phyloP scores from a whole-genome alignment of 2,888 invertebrate species.

The Phortica magna region DNA sequence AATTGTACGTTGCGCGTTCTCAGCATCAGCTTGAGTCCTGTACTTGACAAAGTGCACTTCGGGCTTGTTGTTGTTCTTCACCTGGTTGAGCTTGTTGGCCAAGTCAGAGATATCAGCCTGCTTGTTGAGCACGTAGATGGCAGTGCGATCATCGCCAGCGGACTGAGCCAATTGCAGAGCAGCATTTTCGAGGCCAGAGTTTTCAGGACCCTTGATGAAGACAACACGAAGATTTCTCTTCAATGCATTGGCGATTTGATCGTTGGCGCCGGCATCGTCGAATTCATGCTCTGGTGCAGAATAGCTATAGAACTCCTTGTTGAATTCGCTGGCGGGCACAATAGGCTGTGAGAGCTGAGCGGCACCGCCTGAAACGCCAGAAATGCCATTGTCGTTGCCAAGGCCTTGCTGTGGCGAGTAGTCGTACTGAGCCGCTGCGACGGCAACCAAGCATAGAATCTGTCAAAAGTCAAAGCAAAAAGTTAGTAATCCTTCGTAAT shows the following conservation, averaged over 20 bases:
- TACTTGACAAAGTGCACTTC: constrained; percentile 76
- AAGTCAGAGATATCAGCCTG: constrained; percentile 69
- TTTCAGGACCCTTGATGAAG: constrained; percentile 76
- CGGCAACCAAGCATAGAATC: constrained; percentile 64
- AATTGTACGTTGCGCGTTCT: constrained; percentile 72
- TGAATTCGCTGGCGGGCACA: constrained; percentile 52
- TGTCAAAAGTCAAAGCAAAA: constrained; percentile 37
- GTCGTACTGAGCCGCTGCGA: constrained; percentile 64
- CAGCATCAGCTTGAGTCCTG: constrained; percentile 72
- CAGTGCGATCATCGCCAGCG: constrained; percentile 70
- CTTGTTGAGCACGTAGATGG: constrained; percentile 72
- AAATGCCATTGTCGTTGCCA: not conserved
- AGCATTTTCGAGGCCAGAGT: constrained; percentile 67
- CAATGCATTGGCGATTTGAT: constrained; percentile 57
- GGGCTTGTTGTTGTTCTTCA: constrained; percentile 64
- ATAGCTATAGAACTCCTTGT: constrained; percentile 70
- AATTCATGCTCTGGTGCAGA: constrained; percentile 73
- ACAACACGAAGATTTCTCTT: constrained; percentile 72
- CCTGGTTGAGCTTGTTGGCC: constrained; percentile 63
- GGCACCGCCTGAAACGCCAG: constrained; percentile 32
- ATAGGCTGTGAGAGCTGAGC: constrained; percentile 54
- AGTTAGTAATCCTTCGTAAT: not conserved
- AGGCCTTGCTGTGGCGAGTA: constrained; percentile 50
- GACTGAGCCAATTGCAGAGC: constrained; percentile 69
- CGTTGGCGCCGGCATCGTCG: constrained; percentile 55